Evolutionary conservation across 2,888 invertebrate species (phyloP).

Genomic region (Lepidonotus clava): DNA sequence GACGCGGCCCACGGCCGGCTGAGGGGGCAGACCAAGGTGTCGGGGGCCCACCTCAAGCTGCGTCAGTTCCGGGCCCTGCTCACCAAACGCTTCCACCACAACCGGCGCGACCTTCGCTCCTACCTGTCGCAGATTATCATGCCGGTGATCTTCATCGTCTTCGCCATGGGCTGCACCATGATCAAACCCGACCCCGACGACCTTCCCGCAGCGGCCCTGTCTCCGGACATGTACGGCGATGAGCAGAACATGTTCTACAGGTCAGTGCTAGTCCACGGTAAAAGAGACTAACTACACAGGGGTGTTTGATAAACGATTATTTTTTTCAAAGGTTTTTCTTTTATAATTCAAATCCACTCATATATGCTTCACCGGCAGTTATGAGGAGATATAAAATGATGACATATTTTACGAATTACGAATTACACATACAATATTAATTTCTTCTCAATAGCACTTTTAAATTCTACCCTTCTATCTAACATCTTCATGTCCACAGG

Average conservation of each 20-base stretch:
- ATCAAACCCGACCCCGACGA: constrained; percentile 71
- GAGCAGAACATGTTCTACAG: constrained; percentile 47
- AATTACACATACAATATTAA: too few species aligned
- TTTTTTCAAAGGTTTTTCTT: too few species aligned
- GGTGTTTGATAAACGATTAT: too few species aligned
- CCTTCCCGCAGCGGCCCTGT: constrained; percentile 58
- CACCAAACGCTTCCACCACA: constrained; percentile 79
- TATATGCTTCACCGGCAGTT: too few species aligned
- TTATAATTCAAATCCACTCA: too few species aligned
- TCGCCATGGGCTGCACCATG: constrained; percentile 78
- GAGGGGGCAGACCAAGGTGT: background rate
- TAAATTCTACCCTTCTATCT: too few species aligned
- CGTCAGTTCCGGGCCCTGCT: constrained; percentile 76
- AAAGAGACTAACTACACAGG: too few species aligned
- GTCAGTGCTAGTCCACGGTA: background rate
- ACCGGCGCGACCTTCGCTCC: constrained; percentile 77
- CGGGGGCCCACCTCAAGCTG: constrained; percentile 63
- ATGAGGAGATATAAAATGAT: too few species aligned
- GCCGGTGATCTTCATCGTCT: constrained; percentile 78
- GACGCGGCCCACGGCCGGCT: background rate
- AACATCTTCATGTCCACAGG: too few species aligned
- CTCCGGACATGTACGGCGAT: constrained; percentile 58
- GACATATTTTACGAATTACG: too few species aligned
- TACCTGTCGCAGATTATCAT: constrained; percentile 76
- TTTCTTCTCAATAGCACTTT: too few species aligned